Evolutionary conservation across 2,113 vertebrate species (phyloP).

Genomic region (Lota lota): DNA sequence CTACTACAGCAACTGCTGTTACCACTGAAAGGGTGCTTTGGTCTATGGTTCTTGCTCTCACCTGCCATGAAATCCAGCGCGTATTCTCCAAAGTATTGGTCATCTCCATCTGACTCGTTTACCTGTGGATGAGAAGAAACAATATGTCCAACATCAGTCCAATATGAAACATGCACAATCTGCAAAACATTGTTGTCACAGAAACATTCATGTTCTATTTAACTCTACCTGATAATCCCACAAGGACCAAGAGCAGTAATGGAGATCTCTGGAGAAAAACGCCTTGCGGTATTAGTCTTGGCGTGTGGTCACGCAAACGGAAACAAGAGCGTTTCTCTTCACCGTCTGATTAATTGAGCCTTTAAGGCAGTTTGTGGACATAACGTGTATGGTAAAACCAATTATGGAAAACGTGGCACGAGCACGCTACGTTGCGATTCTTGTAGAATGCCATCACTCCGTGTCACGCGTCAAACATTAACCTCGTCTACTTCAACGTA

Average conservation of each 20-base stretch:
- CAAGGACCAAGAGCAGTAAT: conserved; percentile 28
- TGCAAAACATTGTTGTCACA: conserved; percentile 11
- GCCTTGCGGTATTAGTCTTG: conserved; percentile 9
- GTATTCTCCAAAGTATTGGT: conserved; percentile 80
- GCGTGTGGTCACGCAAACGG: not conserved
- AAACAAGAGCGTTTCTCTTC: not conserved
- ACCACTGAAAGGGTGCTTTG: no score
- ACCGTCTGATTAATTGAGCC: conserved; percentile 10
- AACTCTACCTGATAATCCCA: conserved; percentile 59
- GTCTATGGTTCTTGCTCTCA: conserved; percentile 52
- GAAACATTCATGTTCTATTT: not conserved
- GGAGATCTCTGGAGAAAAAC: conserved; percentile 19
- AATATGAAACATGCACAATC: not conserved
- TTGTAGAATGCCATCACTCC: conserved; percentile 51
- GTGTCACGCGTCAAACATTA: conserved; percentile 60
- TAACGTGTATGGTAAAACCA: conserved; percentile 27
- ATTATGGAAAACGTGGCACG: conserved; percentile 34
- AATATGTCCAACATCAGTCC: not conserved
- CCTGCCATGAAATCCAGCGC: conserved; percentile 79
- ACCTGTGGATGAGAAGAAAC: conserved; percentile 39
- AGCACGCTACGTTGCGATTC: conserved; percentile 40
- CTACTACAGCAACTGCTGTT: no score
- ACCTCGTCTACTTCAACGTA: conserved; percentile 14
- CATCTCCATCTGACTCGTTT: conserved; percentile 57
- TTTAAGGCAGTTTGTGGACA: conserved; percentile 22